Evolutionary conservation across 2,113 vertebrate species (phyloP).

Genomic region (Salvelinus namaycush): DNA sequence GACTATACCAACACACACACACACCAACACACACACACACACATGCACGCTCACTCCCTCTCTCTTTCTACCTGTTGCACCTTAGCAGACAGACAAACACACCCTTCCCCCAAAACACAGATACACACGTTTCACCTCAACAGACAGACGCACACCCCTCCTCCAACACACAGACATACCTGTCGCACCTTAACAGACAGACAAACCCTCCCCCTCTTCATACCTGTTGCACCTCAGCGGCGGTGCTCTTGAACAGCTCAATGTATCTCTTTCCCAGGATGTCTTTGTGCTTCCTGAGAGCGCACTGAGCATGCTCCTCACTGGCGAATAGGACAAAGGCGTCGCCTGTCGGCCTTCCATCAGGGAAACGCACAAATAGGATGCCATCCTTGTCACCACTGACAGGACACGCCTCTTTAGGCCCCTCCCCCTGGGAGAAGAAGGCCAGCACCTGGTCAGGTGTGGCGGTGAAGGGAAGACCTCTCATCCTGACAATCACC

Average conservation of each 20-base stretch:
- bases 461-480: conserved; percentile 92
- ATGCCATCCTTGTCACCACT: conserved; percentile 83
- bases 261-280: conserved; percentile 96
- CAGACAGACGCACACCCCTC: neutral
- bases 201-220: neutral
- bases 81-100: neutral
- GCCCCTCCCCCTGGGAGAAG: conserved; percentile 69
- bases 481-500: conserved; percentile 91
- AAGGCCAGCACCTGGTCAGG: conserved; percentile 88
- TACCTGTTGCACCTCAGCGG: conserved; percentile 97
- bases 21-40: neutral
- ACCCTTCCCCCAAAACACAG: neutral
- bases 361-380: conserved; percentile 92
- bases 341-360: conserved; percentile 93
- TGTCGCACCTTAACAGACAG: neutral
- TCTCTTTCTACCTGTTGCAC: neutral
- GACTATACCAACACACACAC: neutral
- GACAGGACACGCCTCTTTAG: conserved; percentile 78
- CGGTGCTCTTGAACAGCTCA: conserved; percentile 95
- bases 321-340: conserved; percentile 95
- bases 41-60: neutral
- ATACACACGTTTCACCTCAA: neutral
- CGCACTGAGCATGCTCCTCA: conserved; percentile 91
- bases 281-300: conserved; percentile 94
- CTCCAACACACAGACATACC: neutral